Conservation (phyloP, 2,797 vertebrate genomes). For the Acanthurus tractus region DNA sequence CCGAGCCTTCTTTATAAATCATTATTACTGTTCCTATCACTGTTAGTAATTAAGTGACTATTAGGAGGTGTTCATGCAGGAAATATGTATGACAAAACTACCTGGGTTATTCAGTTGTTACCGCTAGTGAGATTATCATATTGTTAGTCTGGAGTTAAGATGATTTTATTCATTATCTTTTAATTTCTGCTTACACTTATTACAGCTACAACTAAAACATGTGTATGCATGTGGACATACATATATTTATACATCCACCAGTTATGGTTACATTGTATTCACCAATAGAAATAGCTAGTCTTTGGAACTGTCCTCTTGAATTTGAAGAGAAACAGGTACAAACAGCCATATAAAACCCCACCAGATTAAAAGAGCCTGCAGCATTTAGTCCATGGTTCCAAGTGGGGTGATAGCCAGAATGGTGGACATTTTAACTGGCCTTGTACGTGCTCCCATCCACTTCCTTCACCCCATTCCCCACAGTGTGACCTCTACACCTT, state of each 20-base stretch:
- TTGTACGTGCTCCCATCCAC: slow-evolving; percentile 19
- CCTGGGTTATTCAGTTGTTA: background rate
- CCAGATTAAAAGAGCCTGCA: slow-evolving; percentile 17
- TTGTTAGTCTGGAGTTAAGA: background rate
- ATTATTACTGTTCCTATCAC: background rate
- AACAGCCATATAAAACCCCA: background rate
- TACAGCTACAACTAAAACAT: too few relatives aligned
- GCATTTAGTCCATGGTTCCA: slow-evolving; percentile 28
- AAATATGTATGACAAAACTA: background rate
- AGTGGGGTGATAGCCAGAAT: slow-evolving; percentile 24
- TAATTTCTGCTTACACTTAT: too few relatives aligned
- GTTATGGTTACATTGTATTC: background rate
- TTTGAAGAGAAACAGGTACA: slow-evolving; percentile 12
- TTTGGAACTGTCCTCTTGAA: background rate
- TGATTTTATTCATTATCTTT: background rate
- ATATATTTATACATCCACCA: too few relatives aligned
- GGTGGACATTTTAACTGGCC: slow-evolving; percentile 41
- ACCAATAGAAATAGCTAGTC: background rate
- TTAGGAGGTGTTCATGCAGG: background rate
- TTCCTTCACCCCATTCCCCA: slow-evolving; percentile 41
- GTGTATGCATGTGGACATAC: too few relatives aligned
- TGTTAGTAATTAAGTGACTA: background rate
- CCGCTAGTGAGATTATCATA: background rate
- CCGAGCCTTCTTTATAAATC: background rate
- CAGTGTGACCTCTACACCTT: slow-evolving; percentile 64